Percentiles rank a stretch among this genome's conserved stretches.
These are phyloP conservation scores for Parapristionchus giblindavisi DNA, from an alignment of 2,888 invertebrate species.

Conservation along the genomic window DNA sequence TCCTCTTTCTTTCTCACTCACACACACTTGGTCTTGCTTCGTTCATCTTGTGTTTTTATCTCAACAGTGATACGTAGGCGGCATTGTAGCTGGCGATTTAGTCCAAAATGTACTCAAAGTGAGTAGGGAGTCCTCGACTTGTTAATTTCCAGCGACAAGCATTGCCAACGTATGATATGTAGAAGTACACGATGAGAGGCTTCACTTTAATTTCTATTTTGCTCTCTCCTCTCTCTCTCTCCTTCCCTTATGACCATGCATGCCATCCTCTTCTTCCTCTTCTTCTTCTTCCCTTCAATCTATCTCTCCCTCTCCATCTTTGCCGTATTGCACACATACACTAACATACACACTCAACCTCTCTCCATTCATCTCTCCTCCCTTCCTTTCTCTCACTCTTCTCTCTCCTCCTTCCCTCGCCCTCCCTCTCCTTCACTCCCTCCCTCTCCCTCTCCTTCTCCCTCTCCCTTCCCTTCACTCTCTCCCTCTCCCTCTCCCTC, in stretches of 20 bases:
- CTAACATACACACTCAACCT: not conserved
- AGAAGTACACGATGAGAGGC: too few relatives aligned
- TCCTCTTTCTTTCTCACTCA: not conserved
- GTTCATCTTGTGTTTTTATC: slow-evolving; percentile 12
- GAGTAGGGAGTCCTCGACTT: too few relatives aligned
- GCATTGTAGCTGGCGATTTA: slow-evolving; percentile 7
- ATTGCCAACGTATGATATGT: too few relatives aligned
- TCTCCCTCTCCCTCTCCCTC: not conserved
- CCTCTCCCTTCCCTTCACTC: not conserved
- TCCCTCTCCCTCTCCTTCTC: slow-evolving; percentile 9
- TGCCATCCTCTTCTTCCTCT: not conserved
- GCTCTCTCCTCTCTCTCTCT: not conserved
- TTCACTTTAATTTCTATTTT: not conserved
- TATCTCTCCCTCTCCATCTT: not conserved
- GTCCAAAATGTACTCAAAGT: too few relatives aligned
- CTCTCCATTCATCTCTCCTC: slow-evolving; percentile 2
- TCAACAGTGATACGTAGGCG: slow-evolving; percentile 15
- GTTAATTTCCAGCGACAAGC: too few relatives aligned
- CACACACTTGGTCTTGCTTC: too few relatives aligned
- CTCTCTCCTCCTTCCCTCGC: slow-evolving; percentile 6
- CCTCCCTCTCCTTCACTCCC: not conserved
- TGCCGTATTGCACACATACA: not conserved
- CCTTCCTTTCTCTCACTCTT: not conserved
- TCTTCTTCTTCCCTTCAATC: not conserved
- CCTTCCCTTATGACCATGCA: too few relatives aligned